Evolutionary conservation across 2,888 invertebrate species (phyloP).

Genomic region (Platycheirus rosarum): DNA sequence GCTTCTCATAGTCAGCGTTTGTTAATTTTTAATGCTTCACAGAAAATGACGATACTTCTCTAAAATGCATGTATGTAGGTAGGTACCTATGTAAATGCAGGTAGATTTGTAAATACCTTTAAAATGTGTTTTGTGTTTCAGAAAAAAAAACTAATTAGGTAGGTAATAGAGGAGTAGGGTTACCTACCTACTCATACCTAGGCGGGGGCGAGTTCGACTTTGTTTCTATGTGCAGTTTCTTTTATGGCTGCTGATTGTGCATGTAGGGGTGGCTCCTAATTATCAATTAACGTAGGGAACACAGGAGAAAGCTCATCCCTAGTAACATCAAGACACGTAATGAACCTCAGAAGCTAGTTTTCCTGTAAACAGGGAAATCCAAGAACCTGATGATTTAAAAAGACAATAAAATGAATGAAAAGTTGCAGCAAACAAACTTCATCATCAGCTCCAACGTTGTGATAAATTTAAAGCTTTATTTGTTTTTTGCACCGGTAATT

Average conservation of each 20-base stretch:
- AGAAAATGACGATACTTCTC: too few relatives aligned
- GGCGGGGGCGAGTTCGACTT: constrained; percentile 10
- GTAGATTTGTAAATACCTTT: neutral
- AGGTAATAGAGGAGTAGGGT: neutral
- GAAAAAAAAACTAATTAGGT: too few relatives aligned
- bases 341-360: too few relatives aligned
- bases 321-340: too few relatives aligned
- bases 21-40: too few relatives aligned
- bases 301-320: too few relatives aligned
- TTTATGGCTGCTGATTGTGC: neutral
- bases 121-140: constrained; percentile 8
- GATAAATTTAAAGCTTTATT: constrained; percentile 63
- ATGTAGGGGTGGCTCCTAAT: neutral
- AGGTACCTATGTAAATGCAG: neutral
- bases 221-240: constrained; percentile 25
- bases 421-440: too few relatives aligned
- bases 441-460: neutral
- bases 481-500: constrained; percentile 73
- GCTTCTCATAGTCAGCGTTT: constrained; percentile 15
- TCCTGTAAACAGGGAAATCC: too few relatives aligned
- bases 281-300: too few relatives aligned
- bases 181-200: neutral
- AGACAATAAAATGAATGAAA: too few relatives aligned
- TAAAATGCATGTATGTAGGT: too few relatives aligned
- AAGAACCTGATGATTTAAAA: too few relatives aligned